These are phyloP conservation scores for Conomelus anceps DNA, from an alignment of 2,888 invertebrate genomes.

Conservation along the genomic window DNA sequence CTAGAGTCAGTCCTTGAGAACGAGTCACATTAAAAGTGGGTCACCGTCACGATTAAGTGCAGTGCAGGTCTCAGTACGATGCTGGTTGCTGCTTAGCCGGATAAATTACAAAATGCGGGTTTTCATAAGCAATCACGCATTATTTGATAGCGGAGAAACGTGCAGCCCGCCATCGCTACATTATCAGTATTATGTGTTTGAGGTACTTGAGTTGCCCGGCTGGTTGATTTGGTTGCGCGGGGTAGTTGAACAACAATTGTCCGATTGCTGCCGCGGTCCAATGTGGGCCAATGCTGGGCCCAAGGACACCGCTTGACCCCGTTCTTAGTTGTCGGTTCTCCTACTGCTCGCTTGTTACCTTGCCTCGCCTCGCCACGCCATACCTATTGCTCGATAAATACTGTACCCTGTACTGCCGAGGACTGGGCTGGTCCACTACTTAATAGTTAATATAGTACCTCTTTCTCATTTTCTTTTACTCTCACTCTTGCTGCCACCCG, in stretches of 20 bases:
- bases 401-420: background rate
- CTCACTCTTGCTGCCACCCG: slow-evolving; percentile 34
- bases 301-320: background rate
- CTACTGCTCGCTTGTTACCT: background rate
- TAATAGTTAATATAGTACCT: too few species aligned
- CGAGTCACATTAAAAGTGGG: background rate
- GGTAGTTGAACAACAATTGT: background rate
- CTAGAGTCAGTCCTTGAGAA: background rate
- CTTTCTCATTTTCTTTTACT: slow-evolving; percentile 25
- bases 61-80: background rate
- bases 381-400: background rate
- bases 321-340: background rate
- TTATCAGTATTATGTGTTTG: background rate
- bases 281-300: background rate
- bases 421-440: background rate
- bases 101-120: background rate
- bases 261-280: background rate
- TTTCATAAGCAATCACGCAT: background rate
- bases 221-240: background rate
- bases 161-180: background rate
- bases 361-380: background rate
- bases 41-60: background rate
- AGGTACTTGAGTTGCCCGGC: background rate
- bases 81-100: too few species aligned
- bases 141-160: background rate